phyloP scores from a whole-genome alignment of 2,797 vertebrate genomes.

The Rhynchonycteris naso region DNA sequence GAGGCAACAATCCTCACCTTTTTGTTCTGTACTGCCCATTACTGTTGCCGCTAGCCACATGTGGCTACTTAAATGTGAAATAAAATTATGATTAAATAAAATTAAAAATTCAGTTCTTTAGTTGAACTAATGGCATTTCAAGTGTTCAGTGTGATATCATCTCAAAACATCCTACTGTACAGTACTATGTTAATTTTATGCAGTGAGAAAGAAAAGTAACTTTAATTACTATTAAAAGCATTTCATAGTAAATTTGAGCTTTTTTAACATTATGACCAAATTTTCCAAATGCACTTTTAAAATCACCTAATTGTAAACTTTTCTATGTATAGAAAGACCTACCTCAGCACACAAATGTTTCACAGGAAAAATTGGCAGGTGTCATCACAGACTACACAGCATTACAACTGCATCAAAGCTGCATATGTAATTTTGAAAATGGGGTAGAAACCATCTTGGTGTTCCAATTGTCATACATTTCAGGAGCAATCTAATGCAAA shows the following conservation, averaged over 20 bases:
- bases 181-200: neutral
- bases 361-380: neutral
- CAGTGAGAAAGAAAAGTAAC: neutral
- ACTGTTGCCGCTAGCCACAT: neutral
- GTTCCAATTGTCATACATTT: neutral
- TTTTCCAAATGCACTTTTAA: conserved; percentile 22
- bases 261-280: neutral
- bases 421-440: neutral
- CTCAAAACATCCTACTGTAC: neutral
- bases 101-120: neutral
- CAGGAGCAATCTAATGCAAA: conserved; percentile 37
- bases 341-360: neutral
- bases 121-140: neutral
- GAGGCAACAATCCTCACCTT: neutral
- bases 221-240: conserved; percentile 36
- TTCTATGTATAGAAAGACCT: neutral
- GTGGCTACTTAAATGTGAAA: neutral
- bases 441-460: neutral
- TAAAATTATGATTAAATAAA: neutral
- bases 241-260: neutral
- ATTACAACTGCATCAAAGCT: neutral
- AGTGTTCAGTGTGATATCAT: neutral
- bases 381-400: neutral
- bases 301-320: conserved; percentile 26
- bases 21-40: neutral